Evolutionary conservation across 2,888 invertebrate species (phyloP), one percentile per base, ranked within the genome.

Genomic region (Drosophila quasianomalipes): DNA sequence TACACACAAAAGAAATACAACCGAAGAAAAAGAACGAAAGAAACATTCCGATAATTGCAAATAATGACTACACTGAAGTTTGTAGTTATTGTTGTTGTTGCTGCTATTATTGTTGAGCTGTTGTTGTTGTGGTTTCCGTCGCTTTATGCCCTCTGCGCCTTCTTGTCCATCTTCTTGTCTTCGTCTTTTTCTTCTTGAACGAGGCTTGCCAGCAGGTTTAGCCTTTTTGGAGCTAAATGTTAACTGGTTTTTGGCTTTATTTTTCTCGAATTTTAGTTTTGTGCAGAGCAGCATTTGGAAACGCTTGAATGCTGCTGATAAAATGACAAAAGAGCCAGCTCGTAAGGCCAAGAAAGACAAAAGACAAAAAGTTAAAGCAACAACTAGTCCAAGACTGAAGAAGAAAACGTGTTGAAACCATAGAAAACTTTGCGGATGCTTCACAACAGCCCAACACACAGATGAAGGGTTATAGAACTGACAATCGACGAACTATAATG

Each of bases 1-100:
- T 77, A 71, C 74, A 77, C 70, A 82, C 63, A 84, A n/a, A 58
- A 58, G 22, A 58, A 78, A 81, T 70, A 64, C 35, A 65, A 63
- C 58, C 44, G 63, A 61, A 41, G 74, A 77, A 89, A 82, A 76
- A 79, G 74, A 77, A 77, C 77, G 63, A 86, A 86, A 82, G 89
- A 75, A 71, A 82, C 86, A 88, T 83, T 81, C 89, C 89, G 84
- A 87, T 87, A 87, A 87, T 87, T 87, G 87, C 91, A 89, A 87
- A 87, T 90, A 87, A 87, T 89, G 89, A 89, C 81, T 79, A 81
- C 67, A 78, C 72, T 74, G 74, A 79, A 74, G 74, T 63, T 81
- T 70, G 74, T 70, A 63, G 70, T 81, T 69, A 63, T 71, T 59
- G 22, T 61, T 62, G 35, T 62, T 59, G 41, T 65, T 65, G 58